A percentile compares a stretch with the other conserved stretches of the same genome.
Evolutionary conservation across 2,888 invertebrate species (phyloP).

Genomic region (Imbricaverruca yamaguchii): DNA sequence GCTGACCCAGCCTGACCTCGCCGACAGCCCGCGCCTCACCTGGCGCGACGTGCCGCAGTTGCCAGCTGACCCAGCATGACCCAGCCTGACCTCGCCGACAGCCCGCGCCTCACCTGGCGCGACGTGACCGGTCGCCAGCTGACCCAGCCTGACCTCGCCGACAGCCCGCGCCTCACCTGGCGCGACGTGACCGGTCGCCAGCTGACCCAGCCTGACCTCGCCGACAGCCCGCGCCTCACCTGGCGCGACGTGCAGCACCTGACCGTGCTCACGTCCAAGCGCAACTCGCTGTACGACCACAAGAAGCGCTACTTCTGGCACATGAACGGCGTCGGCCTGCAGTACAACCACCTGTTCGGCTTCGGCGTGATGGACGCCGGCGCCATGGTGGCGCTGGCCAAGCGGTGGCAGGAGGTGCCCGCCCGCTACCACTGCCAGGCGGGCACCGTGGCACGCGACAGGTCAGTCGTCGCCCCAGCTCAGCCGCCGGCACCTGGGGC

Average conservation of each 20-base stretch:
- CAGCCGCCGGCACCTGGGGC: neutral
- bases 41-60: no score
- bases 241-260: conserved; percentile 99
- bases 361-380: conserved; percentile 98
- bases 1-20: no score
- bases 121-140: no score
- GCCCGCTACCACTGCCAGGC: conserved; percentile 97
- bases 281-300: conserved; percentile 95
- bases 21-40: no score
- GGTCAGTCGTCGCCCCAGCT: conserved; percentile 52
- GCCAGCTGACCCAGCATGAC: no score
- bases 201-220: no score
- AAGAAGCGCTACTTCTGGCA: conserved; percentile 97
- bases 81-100: no score
- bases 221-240: conserved; percentile 68
- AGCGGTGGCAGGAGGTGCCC: conserved; percentile 92
- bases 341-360: conserved; percentile 98
- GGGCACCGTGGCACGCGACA: conserved; percentile 66
- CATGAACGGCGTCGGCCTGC: conserved; percentile 97
- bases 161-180: no score
- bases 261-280: conserved; percentile 93
- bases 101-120: no score
- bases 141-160: no score
- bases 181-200: no score
- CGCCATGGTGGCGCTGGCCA: conserved; percentile 93